Conservation (phyloP, 2,113 vertebrate genomes). For the Reinhardtius hippoglossoides region DNA sequence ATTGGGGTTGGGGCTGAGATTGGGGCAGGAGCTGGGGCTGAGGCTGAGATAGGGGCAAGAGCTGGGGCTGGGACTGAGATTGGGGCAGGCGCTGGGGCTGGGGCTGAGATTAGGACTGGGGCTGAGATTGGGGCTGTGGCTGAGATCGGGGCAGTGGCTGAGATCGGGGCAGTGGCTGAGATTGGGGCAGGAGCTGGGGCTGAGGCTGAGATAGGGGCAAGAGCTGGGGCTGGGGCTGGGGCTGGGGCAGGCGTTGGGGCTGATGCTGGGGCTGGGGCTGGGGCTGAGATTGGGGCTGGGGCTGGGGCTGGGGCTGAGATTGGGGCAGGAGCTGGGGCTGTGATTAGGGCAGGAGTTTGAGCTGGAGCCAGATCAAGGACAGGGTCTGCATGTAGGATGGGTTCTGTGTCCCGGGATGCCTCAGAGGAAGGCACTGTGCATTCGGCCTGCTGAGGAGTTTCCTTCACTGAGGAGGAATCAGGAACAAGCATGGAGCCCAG, state of each 20-base stretch:
- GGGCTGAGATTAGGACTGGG: neutral
- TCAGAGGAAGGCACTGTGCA: conserved; percentile 27
- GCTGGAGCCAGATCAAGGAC: conserved; percentile 10
- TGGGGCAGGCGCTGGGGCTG: neutral
- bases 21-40: too few relatives aligned
- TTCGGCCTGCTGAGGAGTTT: conserved; percentile 15
- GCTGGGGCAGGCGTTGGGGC: neutral
- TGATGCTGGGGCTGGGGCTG: neutral
- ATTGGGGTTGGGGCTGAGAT: too few relatives aligned
- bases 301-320: neutral
- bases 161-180: neutral
- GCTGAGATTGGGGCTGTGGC: too few relatives aligned
- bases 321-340: neutral
- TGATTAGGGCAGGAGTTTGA: neutral
- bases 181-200: neutral
- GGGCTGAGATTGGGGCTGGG: neutral
- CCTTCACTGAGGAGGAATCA: conserved; percentile 26
- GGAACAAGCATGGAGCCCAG: conserved; percentile 24
- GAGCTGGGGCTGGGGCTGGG: neutral
- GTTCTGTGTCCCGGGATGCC: conserved; percentile 5
- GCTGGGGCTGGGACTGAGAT: neutral
- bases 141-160: too few relatives aligned
- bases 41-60: too few relatives aligned
- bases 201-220: neutral
- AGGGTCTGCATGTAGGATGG: conserved; percentile 20